Base-by-base conservation (phyloP, 92 coral and sea anemone genomes). In the Actinostola sp. region DNA sequence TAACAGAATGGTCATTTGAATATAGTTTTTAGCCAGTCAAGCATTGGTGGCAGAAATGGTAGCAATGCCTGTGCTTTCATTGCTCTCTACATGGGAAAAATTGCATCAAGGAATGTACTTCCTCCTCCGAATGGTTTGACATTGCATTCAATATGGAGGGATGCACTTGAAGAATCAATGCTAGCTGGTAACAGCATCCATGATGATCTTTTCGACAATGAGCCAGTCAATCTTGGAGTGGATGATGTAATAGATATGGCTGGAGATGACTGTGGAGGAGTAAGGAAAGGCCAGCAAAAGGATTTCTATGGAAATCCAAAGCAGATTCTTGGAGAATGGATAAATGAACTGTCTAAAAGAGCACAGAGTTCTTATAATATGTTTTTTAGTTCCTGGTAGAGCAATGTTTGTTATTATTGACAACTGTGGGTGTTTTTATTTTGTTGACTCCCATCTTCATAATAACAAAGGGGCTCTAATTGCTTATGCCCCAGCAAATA, bases 391-490 rank as follows among this genome's bases (percentile, higher is more conserved):
- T 24, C 57, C 50, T 63, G 70, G 64, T 0, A 75, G 80, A 48
- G 42, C 80, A 17, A 75, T 75, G 80, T 63, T 72, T 13, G 17
- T 72, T 1, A n/a, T 38, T 27, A 3, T 34, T 72, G 77, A 72
- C 53, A 29, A 25, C 35, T 24, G 25, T 72, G 78, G 70, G 15
- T 9, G 19, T 8, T 12, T 57, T 1, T 72, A 72, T 26, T 60
- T 72, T 72, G 69, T 72, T n/a, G 69, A 72, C 16, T 72, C 79
- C 0, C 79, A 73, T 50, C 63, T 20, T 0, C 79, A 73, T 29
- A 73, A 7, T 2, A 23, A 73, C 68, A 58, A 67, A 10, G 79
- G 79, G 0, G 70, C 70, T 8, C 1, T 73, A 0, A 73, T 73
- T 27, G 79, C 79, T 27, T 31, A 51, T 61, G 42, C 50, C 0